Percentiles rank a stretch among this genome's conserved stretches.
Conservation (phyloP, 92 coral and sea anemone genomes). For the Pocillopora meandrina region DNA sequence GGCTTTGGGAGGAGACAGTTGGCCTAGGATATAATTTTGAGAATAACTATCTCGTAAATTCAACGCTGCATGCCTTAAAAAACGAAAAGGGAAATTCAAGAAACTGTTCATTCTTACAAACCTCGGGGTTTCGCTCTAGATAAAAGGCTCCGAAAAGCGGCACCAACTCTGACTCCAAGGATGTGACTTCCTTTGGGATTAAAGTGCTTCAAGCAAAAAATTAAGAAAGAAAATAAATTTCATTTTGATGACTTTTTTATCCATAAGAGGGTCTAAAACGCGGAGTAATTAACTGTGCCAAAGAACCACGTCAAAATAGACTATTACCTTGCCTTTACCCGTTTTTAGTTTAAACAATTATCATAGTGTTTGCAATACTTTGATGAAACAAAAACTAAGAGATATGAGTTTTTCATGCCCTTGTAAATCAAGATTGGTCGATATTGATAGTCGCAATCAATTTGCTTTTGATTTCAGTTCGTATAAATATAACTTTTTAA, state of each 20-base stretch:
- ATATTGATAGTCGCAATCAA: too few relatives aligned
- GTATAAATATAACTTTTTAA: too few relatives aligned
- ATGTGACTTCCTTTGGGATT: conserved; percentile 63
- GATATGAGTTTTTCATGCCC: too few relatives aligned
- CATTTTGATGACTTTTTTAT: neutral
- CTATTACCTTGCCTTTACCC: too few relatives aligned
- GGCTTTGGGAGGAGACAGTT: conserved; percentile 15
- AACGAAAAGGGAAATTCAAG: neutral
- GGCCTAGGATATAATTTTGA: neutral
- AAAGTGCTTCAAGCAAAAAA: conserved; percentile 56
- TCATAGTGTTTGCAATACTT: too few relatives aligned
- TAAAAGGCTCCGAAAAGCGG: conserved; percentile 54
- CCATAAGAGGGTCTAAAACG: neutral
- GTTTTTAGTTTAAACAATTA: too few relatives aligned
- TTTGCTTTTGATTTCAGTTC: too few relatives aligned
- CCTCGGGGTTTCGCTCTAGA: conserved; percentile 50
- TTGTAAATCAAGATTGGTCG: too few relatives aligned
- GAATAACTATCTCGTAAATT: neutral
- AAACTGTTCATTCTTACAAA: neutral
- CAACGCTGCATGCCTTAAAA: neutral
- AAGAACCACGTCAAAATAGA: too few relatives aligned
- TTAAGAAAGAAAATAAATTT: neutral
- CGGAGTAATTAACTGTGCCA: too few relatives aligned
- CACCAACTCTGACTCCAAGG: conserved; percentile 75
- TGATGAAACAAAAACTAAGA: too few relatives aligned